These are phyloP conservation scores for Astropecten irregularis DNA, from an alignment of 53 echinoderm and acorn worm species.

Conservation along the genomic window DNA sequence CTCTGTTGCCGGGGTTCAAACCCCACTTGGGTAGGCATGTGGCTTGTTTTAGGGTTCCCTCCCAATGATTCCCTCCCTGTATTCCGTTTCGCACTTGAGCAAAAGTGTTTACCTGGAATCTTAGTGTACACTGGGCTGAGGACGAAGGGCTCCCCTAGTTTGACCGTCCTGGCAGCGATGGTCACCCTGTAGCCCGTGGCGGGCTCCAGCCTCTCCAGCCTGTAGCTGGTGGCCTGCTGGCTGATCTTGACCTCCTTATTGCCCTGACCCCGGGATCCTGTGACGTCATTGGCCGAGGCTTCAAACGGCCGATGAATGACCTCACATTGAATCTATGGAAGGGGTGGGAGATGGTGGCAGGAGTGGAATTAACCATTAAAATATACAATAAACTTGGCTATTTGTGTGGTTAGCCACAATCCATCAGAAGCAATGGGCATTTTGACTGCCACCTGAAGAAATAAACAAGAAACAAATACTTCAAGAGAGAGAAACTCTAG, in stretches of 20 bases:
- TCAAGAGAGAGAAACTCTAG: no score
- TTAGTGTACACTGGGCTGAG: constrained; percentile 1
- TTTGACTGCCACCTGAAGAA: no score
- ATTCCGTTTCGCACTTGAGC: no score
- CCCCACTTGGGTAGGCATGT: no score
- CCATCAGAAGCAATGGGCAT: no score
- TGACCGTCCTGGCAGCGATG: constrained; percentile 64
- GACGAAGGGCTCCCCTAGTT: constrained; percentile 26
- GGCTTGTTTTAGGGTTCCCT: no score
- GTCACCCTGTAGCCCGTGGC: constrained; percentile 73
- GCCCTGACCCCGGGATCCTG: background rate
- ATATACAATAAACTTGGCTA: no score
- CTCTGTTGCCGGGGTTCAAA: no score
- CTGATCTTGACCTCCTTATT: background rate
- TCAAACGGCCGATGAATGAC: background rate
- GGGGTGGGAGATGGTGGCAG: background rate
- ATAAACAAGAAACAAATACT: no score
- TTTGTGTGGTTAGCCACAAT: no score
- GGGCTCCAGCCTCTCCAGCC: constrained; percentile 35
- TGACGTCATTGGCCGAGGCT: background rate
- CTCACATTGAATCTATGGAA: constrained; percentile 26
- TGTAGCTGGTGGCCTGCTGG: background rate
- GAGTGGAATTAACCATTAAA: no score
- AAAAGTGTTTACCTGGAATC: constrained; percentile 52
- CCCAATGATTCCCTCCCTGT: no score